These are phyloP conservation scores for Nomada ferruginata DNA, from an alignment of 2,888 invertebrate genomes.

Conservation along the genomic window DNA sequence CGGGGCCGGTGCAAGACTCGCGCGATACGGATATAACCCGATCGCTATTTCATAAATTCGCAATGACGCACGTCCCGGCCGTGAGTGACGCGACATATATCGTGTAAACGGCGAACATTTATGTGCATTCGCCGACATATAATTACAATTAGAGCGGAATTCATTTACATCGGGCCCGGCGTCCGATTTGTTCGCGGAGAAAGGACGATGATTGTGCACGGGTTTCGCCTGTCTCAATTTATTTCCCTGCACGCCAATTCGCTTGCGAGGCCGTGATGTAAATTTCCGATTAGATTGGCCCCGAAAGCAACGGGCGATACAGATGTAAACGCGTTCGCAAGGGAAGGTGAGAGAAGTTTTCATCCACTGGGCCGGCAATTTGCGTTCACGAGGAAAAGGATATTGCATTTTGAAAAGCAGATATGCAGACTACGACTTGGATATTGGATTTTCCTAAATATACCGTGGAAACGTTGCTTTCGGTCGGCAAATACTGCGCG, in stretches of 20 bases:
- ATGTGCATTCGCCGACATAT: slow-evolving; percentile 69
- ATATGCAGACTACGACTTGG: background rate
- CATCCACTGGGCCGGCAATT: background rate
- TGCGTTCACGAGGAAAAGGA: background rate
- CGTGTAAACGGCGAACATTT: slow-evolving; percentile 70
- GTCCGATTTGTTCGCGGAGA: slow-evolving; percentile 72
- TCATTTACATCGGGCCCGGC: slow-evolving; percentile 73
- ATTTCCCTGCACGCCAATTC: slow-evolving; percentile 73
- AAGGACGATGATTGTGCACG: slow-evolving; percentile 57
- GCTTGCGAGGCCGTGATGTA: slow-evolving; percentile 67
- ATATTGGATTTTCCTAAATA: slow-evolving; percentile 19
- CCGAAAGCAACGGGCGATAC: slow-evolving; percentile 14
- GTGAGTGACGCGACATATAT: slow-evolving; percentile 74
- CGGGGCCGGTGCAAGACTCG: slow-evolving; percentile 42
- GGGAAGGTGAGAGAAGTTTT: slow-evolving; percentile 10
- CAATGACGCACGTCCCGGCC: slow-evolving; percentile 63
- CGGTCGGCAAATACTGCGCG: slow-evolving; percentile 18
- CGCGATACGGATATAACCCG: slow-evolving; percentile 66
- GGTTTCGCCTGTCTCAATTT: slow-evolving; percentile 65
- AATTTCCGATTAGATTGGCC: slow-evolving; percentile 70
- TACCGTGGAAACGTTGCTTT: slow-evolving; percentile 3
- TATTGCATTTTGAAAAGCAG: background rate
- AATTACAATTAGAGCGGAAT: slow-evolving; percentile 76
- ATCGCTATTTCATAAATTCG: slow-evolving; percentile 72
- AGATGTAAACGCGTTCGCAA: background rate